Base-by-base conservation (phyloP, 2,888 invertebrate species). In the Drosophila phalerata region DNA sequence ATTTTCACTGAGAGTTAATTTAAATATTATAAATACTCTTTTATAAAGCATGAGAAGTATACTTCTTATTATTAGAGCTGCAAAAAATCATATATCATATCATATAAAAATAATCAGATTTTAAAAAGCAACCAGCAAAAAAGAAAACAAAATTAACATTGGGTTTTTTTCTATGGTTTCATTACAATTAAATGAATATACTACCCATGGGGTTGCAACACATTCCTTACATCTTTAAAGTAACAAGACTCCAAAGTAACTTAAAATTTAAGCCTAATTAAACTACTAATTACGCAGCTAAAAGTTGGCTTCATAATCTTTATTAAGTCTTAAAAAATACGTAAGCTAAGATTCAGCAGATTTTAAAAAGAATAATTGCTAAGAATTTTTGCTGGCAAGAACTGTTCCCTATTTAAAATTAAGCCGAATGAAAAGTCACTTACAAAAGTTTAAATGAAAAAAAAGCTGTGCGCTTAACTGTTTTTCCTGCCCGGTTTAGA, bases 381-480 rank as follows among this genome's bases (percentile, higher is more conserved):
- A 10, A 22, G n/a, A 22, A 25, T 25, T 51, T 52, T 38, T 17
- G 38, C 52, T 15, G 11, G 17, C 15, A 8, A 13, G 9, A 19
- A 34, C 15, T 40, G n/a, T 37, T 53, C 9, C 5, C 40, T 22
- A n/a, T 13, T 30, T 9, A 17, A 13, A 53, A 42, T 42, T 30
- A 13, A n/a, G 42, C 42, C 42, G 6, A 17, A 30, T 53, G 28
- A 19, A 43, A 55, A 55, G 42, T 15, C 37, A 37, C n/a, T 51
- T 37, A 34, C n/a, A 37, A 37, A 51, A 51, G 51, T 55, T 42
- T 9, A 32, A 32, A 30, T 19, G 11, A 32, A 43, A 42, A 43
- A 15, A 9, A 55, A 60, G 17, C 42, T 60, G 34, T 17, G 43
- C 15, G 5, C 45, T 45, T 34, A 45, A 57, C 22, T 4, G 17